Evolutionary conservation across 1,140 invertebrate species (phyloP).

Genomic region (Aphelenchoides besseyi): DNA sequence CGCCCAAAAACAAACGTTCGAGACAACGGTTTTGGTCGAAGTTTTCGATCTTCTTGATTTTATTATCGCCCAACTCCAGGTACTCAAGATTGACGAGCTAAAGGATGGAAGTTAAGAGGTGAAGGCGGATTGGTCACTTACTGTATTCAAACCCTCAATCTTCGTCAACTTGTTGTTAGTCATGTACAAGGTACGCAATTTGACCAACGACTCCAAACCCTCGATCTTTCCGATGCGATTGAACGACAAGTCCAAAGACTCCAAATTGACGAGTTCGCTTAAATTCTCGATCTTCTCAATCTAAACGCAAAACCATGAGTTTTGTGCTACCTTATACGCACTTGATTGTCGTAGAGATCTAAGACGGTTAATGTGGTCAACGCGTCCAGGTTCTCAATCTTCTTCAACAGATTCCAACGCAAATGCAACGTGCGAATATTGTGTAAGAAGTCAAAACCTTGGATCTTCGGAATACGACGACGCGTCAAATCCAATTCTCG

Average conservation of each 20-base stretch:
- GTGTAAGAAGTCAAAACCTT: slow-evolving; percentile 47
- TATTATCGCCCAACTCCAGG: slow-evolving; percentile 91
- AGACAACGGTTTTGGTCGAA: slow-evolving; percentile 64
- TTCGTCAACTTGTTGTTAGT: slow-evolving; percentile 85
- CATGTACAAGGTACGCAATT: slow-evolving; percentile 82
- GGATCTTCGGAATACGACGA: slow-evolving; percentile 43
- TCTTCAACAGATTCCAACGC: slow-evolving; percentile 54
- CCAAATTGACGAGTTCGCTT: slow-evolving; percentile 78
- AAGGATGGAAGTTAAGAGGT: neutral
- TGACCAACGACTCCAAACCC: slow-evolving; percentile 75
- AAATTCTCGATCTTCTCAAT: slow-evolving; percentile 79
- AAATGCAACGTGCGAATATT: slow-evolving; percentile 39
- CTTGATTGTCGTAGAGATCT: slow-evolving; percentile 94
- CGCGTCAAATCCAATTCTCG: slow-evolving; percentile 46
- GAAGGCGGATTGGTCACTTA: slow-evolving; percentile 16
- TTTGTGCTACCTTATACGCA: too few relatives aligned
- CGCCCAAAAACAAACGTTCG: slow-evolving; percentile 80
- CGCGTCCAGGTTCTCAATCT: slow-evolving; percentile 47
- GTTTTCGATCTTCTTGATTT: slow-evolving; percentile 68
- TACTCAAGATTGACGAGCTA: slow-evolving; percentile 73
- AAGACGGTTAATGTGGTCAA: slow-evolving; percentile 74
- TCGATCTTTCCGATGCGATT: slow-evolving; percentile 87
- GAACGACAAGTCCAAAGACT: slow-evolving; percentile 94
- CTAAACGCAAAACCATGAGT: too few relatives aligned
- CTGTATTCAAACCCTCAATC: slow-evolving; percentile 81